Evolutionary conservation across 1,140 invertebrate genomes (phyloP).

Genomic region (Pantala flavescens): DNA sequence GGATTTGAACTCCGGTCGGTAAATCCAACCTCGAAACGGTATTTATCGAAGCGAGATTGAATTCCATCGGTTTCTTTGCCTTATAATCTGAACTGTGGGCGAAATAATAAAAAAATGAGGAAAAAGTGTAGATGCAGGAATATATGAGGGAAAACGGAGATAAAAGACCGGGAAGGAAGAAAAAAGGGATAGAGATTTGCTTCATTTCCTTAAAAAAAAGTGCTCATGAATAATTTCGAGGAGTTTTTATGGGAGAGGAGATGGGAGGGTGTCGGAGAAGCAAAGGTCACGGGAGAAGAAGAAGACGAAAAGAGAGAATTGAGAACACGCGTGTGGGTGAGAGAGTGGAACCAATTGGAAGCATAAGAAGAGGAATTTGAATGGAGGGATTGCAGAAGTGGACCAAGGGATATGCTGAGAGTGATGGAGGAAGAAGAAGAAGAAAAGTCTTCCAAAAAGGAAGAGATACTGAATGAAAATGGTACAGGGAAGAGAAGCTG

Average conservation of each 20-base stretch:
- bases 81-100: background rate
- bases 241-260: background rate
- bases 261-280: background rate
- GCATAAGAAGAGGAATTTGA: background rate
- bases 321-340: background rate
- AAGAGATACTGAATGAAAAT: background rate
- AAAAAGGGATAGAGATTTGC: background rate
- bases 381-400: background rate
- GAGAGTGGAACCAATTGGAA: background rate
- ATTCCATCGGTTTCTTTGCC: too few relatives aligned
- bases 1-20: too few relatives aligned
- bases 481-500: background rate
- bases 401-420: background rate
- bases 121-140: background rate
- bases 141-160: background rate
- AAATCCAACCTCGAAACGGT: too few relatives aligned
- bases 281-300: background rate
- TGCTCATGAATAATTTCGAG: background rate
- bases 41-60: too few relatives aligned
- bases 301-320: background rate
- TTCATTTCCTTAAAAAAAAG: background rate
- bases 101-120: background rate
- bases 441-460: background rate
- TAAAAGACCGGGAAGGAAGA: background rate
- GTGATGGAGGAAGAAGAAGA: background rate